Evolutionary conservation across 1,140 invertebrate genomes (phyloP).

Genomic region (Vanessa tameamea): DNA sequence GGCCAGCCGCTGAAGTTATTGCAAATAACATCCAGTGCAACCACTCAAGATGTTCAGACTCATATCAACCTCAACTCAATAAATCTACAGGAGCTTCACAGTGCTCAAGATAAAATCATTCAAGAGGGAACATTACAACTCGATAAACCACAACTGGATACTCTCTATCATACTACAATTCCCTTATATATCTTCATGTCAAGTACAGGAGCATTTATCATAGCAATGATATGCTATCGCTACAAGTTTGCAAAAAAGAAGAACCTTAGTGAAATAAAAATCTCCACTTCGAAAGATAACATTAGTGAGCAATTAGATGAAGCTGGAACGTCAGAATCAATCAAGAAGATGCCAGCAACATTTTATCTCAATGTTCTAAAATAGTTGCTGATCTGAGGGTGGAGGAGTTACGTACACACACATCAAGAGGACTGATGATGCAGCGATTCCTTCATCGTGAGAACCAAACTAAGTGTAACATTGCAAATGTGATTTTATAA

Average conservation of each 20-base stretch:
- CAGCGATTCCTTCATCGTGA: no score
- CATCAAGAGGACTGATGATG: no score
- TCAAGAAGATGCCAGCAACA: neutral
- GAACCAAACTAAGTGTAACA: no score
- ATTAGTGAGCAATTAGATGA: neutral
- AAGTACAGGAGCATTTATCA: neutral
- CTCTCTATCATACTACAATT: slow-evolving; percentile 1
- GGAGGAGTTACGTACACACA: neutral
- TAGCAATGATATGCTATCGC: neutral
- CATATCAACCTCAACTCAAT: slow-evolving; percentile 1
- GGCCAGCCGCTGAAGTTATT: neutral
- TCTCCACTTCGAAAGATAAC: neutral
- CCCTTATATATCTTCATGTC: neutral
- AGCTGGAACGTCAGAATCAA: neutral
- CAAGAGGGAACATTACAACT: neutral
- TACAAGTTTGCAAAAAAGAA: neutral
- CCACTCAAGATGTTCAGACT: neutral
- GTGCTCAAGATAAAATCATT: neutral
- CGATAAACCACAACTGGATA: neutral
- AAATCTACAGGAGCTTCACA: neutral
- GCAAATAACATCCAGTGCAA: neutral
- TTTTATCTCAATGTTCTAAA: neutral
- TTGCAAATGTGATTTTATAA: no score
- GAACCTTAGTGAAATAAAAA: neutral
- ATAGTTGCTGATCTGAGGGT: neutral